Base-by-base conservation (phyloP, 64 coral and sea anemone genomes). In the Pachyseris speciosa region DNA sequence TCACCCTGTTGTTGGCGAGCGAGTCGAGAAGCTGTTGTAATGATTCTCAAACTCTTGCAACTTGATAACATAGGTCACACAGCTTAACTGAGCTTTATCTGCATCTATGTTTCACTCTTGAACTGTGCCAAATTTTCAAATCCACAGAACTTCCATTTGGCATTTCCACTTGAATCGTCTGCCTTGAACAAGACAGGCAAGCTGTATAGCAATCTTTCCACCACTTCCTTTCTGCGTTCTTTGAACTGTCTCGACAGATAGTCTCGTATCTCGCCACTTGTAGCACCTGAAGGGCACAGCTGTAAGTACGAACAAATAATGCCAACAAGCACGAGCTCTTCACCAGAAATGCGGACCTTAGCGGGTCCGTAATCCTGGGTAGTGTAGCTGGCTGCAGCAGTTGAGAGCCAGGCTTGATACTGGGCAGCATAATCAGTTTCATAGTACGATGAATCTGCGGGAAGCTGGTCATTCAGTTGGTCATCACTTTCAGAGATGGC, bases 221-320 rank as follows among this genome's bases (percentile, higher is more conserved):
- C 69, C 1, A 72, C 60, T 10, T 89, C 91, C 22, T 39, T 84
- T 49, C 41, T 77, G 2, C 69, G 78, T 9, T 92, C 95, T 1
- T 87, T 72, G 27, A 92, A 91, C 41, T 97, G 91, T 0, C 95
- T 47, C 37, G 70, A 87, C n/a, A 97, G 28, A 26, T 93, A 86
- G 10, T 70, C 77, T 75, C 68, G 81, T 77, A 97, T 91, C 80
- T 97, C 83, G 3, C 51, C 63, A 76, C 78, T 77, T 10, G 95
- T 93, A 25, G 95, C 95, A n/a, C 95, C 95, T 12, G 31, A 51
- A 5, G 72, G 95, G 37, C 95, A 97, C 24, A 93, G 36, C 27
- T 89, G 80, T 32, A 97, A 72, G 69, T 90, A 97, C 4, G 95
- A 97, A 86, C 86, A 93, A 50, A 97, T 84, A 9, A 93, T 65